These are phyloP conservation scores for Cantharis rustica DNA, from an alignment of 2,888 invertebrate species.

Conservation along the genomic window DNA sequence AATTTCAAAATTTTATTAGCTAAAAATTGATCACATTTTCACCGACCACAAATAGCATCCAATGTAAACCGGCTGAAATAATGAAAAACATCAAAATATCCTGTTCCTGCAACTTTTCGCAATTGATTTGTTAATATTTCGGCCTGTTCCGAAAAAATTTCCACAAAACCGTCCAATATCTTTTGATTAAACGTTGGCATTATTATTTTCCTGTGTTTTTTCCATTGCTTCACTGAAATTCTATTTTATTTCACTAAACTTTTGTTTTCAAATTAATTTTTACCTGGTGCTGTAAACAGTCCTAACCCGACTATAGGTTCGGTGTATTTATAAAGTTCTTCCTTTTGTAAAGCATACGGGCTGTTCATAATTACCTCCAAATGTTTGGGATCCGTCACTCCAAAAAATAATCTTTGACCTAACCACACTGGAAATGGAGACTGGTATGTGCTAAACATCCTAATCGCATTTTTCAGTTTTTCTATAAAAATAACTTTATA, in stretches of 20 bases:
- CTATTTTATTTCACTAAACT: neutral
- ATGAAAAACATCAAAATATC: slow-evolving; percentile 61
- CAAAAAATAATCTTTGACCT: slow-evolving; percentile 16
- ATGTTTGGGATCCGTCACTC: slow-evolving; percentile 25
- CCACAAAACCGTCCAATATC: slow-evolving; percentile 64
- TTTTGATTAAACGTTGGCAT: slow-evolving; percentile 70
- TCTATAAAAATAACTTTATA: neutral
- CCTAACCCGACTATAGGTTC: slow-evolving; percentile 29
- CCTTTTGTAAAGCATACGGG: slow-evolving; percentile 27
- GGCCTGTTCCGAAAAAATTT: slow-evolving; percentile 65
- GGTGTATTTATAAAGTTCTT: slow-evolving; percentile 27
- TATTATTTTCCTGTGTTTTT: slow-evolving; percentile 62
- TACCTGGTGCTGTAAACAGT: slow-evolving; percentile 34
- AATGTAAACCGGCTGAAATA: slow-evolving; percentile 63
- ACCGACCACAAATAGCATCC: slow-evolving; percentile 67
- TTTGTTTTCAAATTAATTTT: neutral
- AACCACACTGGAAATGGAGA: slow-evolving; percentile 24
- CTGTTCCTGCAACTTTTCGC: slow-evolving; percentile 50
- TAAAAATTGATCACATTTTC: neutral
- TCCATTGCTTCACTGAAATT: slow-evolving; percentile 57
- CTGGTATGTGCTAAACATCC: neutral
- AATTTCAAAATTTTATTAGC: neutral
- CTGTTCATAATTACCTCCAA: slow-evolving; percentile 31
- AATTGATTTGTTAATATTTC: slow-evolving; percentile 58
- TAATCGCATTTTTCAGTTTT: neutral